A percentile compares a stretch with the other conserved stretches of the same genome.
These are phyloP conservation scores for Strigamia crassipes DNA, from an alignment of 2,888 invertebrate species.

Conservation along the genomic window DNA sequence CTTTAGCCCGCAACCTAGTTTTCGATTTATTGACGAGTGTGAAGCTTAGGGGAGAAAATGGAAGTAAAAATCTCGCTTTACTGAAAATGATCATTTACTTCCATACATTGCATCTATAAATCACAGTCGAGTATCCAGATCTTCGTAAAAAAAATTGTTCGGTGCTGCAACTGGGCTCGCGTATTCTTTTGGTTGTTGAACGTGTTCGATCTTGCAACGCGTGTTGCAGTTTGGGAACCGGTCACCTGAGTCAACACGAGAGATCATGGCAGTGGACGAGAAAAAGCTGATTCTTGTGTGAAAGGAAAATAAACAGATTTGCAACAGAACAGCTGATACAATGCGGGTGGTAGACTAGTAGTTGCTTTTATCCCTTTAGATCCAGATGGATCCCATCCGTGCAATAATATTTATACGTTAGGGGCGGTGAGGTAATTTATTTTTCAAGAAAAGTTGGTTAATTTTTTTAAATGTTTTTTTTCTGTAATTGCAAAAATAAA, in stretches of 20 bases:
- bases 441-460: neutral
- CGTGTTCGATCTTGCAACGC: neutral
- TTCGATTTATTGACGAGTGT: constrained; percentile 3
- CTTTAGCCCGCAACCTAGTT: neutral
- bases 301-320: constrained; percentile 39
- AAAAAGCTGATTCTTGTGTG: constrained; percentile 38
- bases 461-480: neutral
- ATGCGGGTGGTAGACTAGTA: constrained; percentile 2
- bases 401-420: constrained; percentile 13
- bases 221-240: constrained; percentile 32
- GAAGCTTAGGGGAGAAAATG: neutral
- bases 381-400: constrained; percentile 12
- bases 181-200: neutral
- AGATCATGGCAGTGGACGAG: constrained; percentile 38
- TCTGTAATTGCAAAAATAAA: neutral
- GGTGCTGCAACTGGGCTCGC: neutral
- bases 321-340: constrained; percentile 35
- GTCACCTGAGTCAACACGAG: constrained; percentile 33
- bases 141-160: neutral
- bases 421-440: no score
- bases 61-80: neutral
- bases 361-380: neutral
- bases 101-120: neutral
- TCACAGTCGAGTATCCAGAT: neutral
- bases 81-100: neutral